Evolutionary conservation across 2,113 vertebrate species (phyloP).

Genomic region (Catharus bicknelli): DNA sequence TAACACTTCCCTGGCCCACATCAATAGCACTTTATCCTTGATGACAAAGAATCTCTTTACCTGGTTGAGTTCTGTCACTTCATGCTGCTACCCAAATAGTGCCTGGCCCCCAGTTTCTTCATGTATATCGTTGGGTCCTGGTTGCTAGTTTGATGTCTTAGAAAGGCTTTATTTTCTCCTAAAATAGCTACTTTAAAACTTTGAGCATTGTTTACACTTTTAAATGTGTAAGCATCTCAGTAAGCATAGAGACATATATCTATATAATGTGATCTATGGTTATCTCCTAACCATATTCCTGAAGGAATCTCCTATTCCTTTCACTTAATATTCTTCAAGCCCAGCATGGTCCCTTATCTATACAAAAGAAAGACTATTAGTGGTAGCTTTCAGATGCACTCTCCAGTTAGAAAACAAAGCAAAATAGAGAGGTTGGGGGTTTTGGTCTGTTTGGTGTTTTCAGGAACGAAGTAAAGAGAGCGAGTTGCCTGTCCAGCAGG

Average conservation of each 20-base stretch:
- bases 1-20: background rate
- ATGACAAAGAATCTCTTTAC: conserved; percentile 33
- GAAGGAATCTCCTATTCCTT: background rate
- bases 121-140: background rate
- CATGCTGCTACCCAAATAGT: background rate
- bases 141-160: background rate
- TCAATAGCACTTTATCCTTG: conserved; percentile 1
- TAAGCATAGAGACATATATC: background rate
- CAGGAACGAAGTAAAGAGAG: background rate
- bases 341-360: background rate
- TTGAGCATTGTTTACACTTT: background rate
- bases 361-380: background rate
- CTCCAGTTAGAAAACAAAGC: background rate
- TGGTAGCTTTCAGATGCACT: background rate
- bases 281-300: background rate
- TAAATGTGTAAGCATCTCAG: background rate
- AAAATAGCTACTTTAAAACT: background rate
- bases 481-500: background rate
- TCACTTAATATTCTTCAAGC: background rate
- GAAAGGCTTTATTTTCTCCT: background rate
- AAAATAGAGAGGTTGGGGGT: accelerated
- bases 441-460: background rate
- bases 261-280: background rate
- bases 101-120: background rate
- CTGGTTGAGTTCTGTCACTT: conserved; percentile 52